Percentiles rank a stretch among this genome's conserved stretches.
phyloP scores from a whole-genome alignment of 2,797 vertebrate species.

The Rhyacichthys aspro region DNA sequence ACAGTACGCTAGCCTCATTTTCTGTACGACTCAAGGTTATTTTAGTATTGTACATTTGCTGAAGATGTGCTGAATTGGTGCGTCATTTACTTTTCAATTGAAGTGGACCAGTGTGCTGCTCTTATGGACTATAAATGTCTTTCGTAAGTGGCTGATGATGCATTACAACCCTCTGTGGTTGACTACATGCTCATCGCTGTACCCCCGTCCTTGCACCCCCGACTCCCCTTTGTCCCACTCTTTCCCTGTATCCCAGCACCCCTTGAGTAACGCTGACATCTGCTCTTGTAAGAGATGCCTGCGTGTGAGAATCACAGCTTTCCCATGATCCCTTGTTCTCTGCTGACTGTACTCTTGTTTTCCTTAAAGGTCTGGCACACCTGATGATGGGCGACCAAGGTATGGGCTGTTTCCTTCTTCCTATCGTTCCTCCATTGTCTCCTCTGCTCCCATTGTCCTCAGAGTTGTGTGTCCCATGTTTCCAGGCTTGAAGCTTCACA shows the following conservation, averaged over 20 bases:
- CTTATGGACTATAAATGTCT: slow-evolving; percentile 23
- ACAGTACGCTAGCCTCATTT: background rate
- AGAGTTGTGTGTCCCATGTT: slow-evolving; percentile 30
- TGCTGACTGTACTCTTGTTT: slow-evolving; percentile 99
- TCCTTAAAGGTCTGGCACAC: slow-evolving; percentile 99
- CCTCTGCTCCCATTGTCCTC: slow-evolving; percentile 51
- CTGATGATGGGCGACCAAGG: slow-evolving; percentile 99
- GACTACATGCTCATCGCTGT: slow-evolving; percentile 85
- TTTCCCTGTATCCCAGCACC: slow-evolving; percentile 46
- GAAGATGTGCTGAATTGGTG: no score
- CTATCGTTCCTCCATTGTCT: slow-evolving; percentile 73
- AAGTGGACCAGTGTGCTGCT: slow-evolving; percentile 22
- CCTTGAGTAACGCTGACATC: slow-evolving; percentile 83
- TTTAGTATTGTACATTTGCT: slow-evolving; percentile 12
- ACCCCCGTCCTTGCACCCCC: slow-evolving; percentile 70
- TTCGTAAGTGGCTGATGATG: slow-evolving; percentile 82
- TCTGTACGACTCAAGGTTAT: slow-evolving; percentile 1
- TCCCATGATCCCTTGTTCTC: slow-evolving; percentile 94
- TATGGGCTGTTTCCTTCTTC: slow-evolving; percentile 95
- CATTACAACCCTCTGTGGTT: slow-evolving; percentile 85
- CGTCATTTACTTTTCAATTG: background rate
- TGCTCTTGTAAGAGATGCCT: slow-evolving; percentile 86
- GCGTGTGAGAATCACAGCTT: slow-evolving; percentile 85
- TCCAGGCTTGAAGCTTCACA: slow-evolving; percentile 63
- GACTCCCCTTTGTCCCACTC: slow-evolving; percentile 52